These are phyloP conservation scores for Callopanchax toddi DNA, from an alignment of 2,113 vertebrate species.

Conservation along the genomic window DNA sequence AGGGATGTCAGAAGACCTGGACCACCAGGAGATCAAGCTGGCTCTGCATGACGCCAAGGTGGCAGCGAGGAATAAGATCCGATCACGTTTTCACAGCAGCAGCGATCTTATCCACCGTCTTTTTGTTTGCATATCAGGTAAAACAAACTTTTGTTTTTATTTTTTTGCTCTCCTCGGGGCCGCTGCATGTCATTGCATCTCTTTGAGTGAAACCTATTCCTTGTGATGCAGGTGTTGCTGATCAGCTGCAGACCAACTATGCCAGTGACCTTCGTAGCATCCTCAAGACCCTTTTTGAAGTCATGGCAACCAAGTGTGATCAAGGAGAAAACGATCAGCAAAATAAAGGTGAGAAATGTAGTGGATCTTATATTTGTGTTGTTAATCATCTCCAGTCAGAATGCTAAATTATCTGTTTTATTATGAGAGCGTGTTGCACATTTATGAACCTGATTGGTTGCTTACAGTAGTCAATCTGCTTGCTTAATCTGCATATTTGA, in stretches of 20 bases:
- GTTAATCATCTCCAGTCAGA: not conserved
- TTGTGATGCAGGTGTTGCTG: constrained; percentile 87
- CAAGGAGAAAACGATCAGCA: constrained; percentile 86
- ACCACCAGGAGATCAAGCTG: constrained; percentile 83
- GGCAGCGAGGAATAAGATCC: constrained; percentile 90
- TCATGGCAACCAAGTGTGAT: constrained; percentile 96
- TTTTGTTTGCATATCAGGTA: constrained; percentile 99
- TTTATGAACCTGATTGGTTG: too few species aligned
- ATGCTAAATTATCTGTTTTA: not conserved
- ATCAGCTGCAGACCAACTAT: constrained; percentile 98
- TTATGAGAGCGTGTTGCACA: too few species aligned
- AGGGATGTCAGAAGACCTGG: constrained; percentile 82
- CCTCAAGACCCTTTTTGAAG: constrained; percentile 96
- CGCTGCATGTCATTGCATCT: not conserved
- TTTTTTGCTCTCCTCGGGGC: not conserved
- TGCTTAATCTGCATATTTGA: too few species aligned
- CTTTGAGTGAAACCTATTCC: not conserved
- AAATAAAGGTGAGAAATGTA: constrained; percentile 84
- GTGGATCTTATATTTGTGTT: not conserved
- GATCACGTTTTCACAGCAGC: constrained; percentile 94
- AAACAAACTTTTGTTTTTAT: too few species aligned
- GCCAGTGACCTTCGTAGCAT: constrained; percentile 96
- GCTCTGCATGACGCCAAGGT: constrained; percentile 82
- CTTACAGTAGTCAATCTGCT: too few species aligned
- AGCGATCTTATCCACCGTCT: constrained; percentile 97